Base-by-base conservation (phyloP, 1,140 invertebrate species). In the Epicauta chinensis region DNA sequence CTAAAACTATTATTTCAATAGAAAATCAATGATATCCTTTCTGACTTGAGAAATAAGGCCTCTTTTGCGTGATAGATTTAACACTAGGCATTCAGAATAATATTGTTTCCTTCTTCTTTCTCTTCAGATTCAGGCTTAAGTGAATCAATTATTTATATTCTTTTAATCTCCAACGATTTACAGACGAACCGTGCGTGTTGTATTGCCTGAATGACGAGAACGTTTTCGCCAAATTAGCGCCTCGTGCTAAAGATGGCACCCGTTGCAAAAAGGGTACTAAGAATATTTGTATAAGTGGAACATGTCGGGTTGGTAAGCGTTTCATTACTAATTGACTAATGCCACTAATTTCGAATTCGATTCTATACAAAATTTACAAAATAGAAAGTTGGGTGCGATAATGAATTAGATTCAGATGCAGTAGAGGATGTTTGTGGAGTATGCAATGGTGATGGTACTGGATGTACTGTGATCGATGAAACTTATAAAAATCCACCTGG, bases 321-420 rank as follows among this genome's bases (percentile, higher is more conserved):
- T 11, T 34, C 10, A 5, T 11, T 34, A 34, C 10, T 34, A 34
- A 34, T 34, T 12, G 12, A 2, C 5, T n/a, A 34, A 34, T 12
- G 6, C 10, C 10, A 34, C 23, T 23, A 23, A 23, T 23, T 23
- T 23, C 7, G n/a, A n/a, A n/a, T n/a, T n/a, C n/a, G n/a, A n/a
- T n/a, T n/a, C n/a, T n/a, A n/a, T n/a, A n/a, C n/a, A n/a, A n/a
- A n/a, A n/a, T n/a, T n/a, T n/a, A n/a, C n/a, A n/a, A 61, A 64
- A 29, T 59, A 82, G 81, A 73, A 71, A 54, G 78, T 87, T 12
- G 81, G 82, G 1, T 87, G 84, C 71, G 83, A 86, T 65, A 82
- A 77, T 74, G 61, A 70, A 4, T 65, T 86, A 6, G 80, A 83
- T 60, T 84, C 82, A 1, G 68, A 74, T 32, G 81, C 82, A 0